Percentiles rank a stretch among this genome's conserved stretches.
These are phyloP conservation scores for Patiria pectinifera DNA, from an alignment of 53 echinoderm and acorn worm genomes.

Conservation along the genomic window DNA sequence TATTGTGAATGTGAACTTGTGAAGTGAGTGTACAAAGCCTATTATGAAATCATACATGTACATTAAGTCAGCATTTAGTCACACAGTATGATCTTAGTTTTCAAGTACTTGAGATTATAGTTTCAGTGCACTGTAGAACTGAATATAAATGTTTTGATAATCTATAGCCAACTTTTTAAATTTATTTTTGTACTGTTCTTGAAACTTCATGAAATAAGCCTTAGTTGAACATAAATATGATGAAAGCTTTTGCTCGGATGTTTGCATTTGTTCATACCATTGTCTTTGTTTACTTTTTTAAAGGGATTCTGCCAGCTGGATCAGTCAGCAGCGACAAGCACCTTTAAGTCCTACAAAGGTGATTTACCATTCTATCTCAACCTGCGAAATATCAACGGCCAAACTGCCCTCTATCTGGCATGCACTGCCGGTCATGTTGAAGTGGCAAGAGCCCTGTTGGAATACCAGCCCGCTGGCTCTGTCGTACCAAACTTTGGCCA, in stretches of 20 bases:
- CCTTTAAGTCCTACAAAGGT: constrained; percentile 91
- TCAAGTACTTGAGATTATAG: no score
- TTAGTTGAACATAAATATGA: no score
- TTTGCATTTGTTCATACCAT: background rate
- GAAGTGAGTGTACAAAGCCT: no score
- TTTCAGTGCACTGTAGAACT: no score
- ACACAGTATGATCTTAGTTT: no score
- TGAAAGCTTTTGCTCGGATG: background rate
- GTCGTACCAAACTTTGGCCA: constrained; percentile 56
- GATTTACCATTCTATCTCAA: constrained; percentile 90
- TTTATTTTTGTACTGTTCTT: no score
- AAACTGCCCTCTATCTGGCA: constrained; percentile 88
- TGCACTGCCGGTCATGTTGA: constrained; percentile 83
- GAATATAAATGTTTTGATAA: no score
- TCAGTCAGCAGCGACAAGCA: constrained; percentile 44
- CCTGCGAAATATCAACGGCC: constrained; percentile 84
- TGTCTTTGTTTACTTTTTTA: background rate
- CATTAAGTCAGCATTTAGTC: no score
- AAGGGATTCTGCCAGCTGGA: constrained; percentile 61
- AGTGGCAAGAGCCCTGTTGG: constrained; percentile 77
- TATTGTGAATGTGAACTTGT: no score
- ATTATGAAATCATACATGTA: no score
- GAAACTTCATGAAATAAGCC: no score
- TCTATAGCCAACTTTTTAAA: no score
- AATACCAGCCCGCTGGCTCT: constrained; percentile 82